Conservation (phyloP, 2,888 invertebrate species). For the Acronicta psi region DNA sequence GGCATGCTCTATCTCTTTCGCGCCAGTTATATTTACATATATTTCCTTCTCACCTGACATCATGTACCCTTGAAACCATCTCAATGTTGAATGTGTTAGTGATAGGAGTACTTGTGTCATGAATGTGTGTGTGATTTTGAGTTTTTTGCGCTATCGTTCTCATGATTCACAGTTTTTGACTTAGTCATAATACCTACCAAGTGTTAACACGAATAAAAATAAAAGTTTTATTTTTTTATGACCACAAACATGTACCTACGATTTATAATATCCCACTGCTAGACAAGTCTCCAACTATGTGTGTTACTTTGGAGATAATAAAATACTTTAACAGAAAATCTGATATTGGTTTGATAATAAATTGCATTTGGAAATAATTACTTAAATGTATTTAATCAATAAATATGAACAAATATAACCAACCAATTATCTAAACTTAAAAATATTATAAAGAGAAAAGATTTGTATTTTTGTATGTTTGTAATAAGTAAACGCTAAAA, state of each 20-base stretch:
- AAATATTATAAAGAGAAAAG: no score
- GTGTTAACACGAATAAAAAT: conserved; percentile 11
- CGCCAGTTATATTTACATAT: conserved; percentile 64
- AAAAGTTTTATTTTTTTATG: conserved; percentile 8
- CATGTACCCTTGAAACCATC: conserved; percentile 82
- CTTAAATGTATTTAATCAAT: not conserved
- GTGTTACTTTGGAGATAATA: no score
- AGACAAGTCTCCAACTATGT: no score
- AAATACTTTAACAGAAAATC: no score
- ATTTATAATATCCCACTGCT: no score
- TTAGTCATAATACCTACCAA: conserved; percentile 40
- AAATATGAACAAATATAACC: no score
- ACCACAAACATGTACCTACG: not conserved
- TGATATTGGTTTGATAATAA: no score
- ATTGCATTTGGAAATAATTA: no score
- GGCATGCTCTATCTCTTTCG: conserved; percentile 71
- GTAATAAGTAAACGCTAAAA: no score
- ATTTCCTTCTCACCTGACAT: conserved; percentile 74
- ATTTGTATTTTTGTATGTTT: no score
- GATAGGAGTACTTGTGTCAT: conserved; percentile 66
- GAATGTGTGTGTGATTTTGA: conserved; percentile 66
- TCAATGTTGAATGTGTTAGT: conserved; percentile 77
- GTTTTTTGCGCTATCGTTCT: conserved; percentile 60
- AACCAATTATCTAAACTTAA: no score
- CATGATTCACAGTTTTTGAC: conserved; percentile 56